Evolutionary conservation across 2,797 vertebrate genomes (phyloP).

Genomic region (Orestias chungarensis): DNA sequence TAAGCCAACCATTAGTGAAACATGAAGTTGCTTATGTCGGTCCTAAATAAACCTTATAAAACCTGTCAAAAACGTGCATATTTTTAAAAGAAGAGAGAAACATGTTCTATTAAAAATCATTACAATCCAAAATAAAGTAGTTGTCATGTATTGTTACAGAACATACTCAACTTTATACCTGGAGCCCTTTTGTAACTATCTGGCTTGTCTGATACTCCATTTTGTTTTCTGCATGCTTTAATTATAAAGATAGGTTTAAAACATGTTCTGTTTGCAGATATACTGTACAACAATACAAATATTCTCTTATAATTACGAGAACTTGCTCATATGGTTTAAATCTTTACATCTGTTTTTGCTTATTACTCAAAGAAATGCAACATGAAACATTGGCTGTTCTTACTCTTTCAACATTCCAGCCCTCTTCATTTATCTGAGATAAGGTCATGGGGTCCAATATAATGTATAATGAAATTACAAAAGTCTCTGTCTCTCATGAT

Average conservation of each 20-base stretch:
- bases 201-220: not conserved
- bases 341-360: no score
- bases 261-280: no score
- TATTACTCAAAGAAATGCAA: no score
- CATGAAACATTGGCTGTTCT: not conserved
- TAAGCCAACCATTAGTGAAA: not conserved
- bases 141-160: not conserved
- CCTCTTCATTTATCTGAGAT: not conserved
- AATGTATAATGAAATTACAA: not conserved
- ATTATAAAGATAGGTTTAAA: no score
- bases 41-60: no score
- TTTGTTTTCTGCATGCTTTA: not conserved
- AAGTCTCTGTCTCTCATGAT: not conserved
- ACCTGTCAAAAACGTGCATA: not conserved
- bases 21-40: not conserved
- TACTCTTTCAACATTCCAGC: not conserved
- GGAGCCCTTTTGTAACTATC: not conserved
- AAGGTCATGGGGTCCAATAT: no score
- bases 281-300: not conserved
- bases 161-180: not conserved
- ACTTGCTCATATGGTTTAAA: no score
- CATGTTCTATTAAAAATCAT: no score
- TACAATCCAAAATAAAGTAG: not conserved
- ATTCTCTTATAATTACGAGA: no score
- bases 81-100: no score